Evolutionary conservation across 2,113 vertebrate genomes (phyloP).

Genomic region (Noturus placidus): DNA sequence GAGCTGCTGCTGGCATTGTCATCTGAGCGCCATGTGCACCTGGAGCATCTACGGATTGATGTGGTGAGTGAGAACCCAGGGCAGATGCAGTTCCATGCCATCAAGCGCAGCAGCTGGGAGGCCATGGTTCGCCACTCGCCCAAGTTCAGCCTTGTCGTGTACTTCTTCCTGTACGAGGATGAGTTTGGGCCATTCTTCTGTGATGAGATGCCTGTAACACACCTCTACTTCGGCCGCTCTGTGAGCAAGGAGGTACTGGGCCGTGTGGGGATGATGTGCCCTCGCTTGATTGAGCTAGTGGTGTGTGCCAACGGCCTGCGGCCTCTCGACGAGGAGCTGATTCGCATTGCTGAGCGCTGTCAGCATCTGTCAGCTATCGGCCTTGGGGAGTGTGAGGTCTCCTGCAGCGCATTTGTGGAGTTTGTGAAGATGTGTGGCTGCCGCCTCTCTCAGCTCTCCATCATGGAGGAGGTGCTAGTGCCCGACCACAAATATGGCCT

Average conservation of each 20-base stretch:
- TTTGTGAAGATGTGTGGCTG: slow-evolving; percentile 97
- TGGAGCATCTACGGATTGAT: slow-evolving; percentile 86
- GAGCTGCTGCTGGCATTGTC: slow-evolving; percentile 83
- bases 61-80: slow-evolving; percentile 85
- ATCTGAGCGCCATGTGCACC: slow-evolving; percentile 81
- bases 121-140: slow-evolving; percentile 57
- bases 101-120: slow-evolving; percentile 86
- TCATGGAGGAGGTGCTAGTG: slow-evolving; percentile 98
- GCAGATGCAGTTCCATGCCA: slow-evolving; percentile 80
- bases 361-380: slow-evolving; percentile 92
- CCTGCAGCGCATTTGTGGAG: slow-evolving; percentile 96
- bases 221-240: slow-evolving; percentile 55
- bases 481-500: slow-evolving; percentile 92
- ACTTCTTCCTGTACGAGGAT: slow-evolving; percentile 96
- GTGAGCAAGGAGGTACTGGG: slow-evolving; percentile 71
- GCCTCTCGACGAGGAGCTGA: slow-evolving; percentile 95
- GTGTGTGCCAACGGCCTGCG: slow-evolving; percentile 94
- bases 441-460: slow-evolving; percentile 90
- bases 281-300: slow-evolving; percentile 92
- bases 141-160: slow-evolving; percentile 91
- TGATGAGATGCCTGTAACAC: slow-evolving; percentile 52
- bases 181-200: slow-evolving; percentile 85
- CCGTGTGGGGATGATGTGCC: slow-evolving; percentile 91
- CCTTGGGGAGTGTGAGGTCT: slow-evolving; percentile 95
- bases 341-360: slow-evolving; percentile 92